A percentile compares a stretch with the other conserved stretches of the same genome.
Evolutionary conservation across 92 coral and sea anemone species (phyloP).

Genomic region (Diadumene lineata): DNA sequence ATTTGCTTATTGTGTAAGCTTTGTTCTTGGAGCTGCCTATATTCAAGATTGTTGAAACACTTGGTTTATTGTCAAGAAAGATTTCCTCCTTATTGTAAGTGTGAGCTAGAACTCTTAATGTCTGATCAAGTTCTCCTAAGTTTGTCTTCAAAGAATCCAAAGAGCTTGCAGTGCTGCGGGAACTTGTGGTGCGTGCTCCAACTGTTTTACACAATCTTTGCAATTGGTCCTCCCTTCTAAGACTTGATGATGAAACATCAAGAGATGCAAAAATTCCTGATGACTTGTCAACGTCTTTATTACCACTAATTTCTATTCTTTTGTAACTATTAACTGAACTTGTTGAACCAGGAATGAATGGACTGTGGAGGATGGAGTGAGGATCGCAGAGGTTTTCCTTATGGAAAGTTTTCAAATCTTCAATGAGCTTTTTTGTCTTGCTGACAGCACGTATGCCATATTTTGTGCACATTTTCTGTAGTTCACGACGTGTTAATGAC

Average conservation of each 20-base stretch:
- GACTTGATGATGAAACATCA: constrained; percentile 42
- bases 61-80: constrained; percentile 45
- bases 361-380: constrained; percentile 71
- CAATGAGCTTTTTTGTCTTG: constrained; percentile 53
- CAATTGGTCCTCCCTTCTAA: constrained; percentile 60
- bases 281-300: constrained; percentile 34
- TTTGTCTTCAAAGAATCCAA: constrained; percentile 13
- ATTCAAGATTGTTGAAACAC: constrained; percentile 74
- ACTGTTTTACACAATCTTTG: constrained; percentile 31
- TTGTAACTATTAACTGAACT: neutral
- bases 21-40: constrained; percentile 58
- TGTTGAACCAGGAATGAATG: constrained; percentile 54
- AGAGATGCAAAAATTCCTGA: constrained; percentile 47
- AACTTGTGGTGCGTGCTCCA: constrained; percentile 55
- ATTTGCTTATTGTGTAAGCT: constrained; percentile 67
- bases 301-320: neutral
- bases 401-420: constrained; percentile 66
- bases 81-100: constrained; percentile 9
- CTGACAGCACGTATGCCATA: constrained; percentile 76
- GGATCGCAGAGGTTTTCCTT: constrained; percentile 47
- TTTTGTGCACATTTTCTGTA: constrained; percentile 78
- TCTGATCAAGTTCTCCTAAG: constrained; percentile 35
- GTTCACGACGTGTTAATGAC: constrained; percentile 65
- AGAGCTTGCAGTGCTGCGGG: constrained; percentile 38
- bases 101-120: constrained; percentile 4